phyloP scores from a whole-genome alignment of 2,888 invertebrate species.

The Lacanobia wlatinum region DNA sequence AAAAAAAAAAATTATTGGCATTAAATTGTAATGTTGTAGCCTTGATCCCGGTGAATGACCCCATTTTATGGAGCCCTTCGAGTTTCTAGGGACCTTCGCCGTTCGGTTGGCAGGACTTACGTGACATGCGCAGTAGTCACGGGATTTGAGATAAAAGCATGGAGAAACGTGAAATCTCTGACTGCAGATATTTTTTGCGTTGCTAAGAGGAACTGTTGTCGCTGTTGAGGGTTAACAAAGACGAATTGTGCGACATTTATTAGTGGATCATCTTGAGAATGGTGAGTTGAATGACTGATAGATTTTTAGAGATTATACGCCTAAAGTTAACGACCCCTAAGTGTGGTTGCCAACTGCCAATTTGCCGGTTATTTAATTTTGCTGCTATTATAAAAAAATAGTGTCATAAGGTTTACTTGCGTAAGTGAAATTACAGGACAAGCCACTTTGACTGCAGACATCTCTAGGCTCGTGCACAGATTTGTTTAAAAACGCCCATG shows the following conservation, averaged over 20 bases:
- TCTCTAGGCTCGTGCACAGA: no score
- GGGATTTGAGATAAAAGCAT: conserved; percentile 64
- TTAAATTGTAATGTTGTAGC: conserved; percentile 53
- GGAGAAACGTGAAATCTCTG: conserved; percentile 13
- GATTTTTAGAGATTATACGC: conserved; percentile 1
- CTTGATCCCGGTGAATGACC: conserved; percentile 73
- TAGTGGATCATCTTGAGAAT: background rate
- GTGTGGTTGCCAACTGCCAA: conserved; percentile 9
- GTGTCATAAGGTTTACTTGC: no score
- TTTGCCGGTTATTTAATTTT: background rate
- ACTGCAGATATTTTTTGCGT: conserved; percentile 29
- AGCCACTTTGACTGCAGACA: no score
- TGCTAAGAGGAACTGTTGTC: conserved; percentile 6
- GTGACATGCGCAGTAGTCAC: conserved; percentile 82
- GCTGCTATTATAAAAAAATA: background rate
- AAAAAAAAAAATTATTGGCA: conserved; percentile 59
- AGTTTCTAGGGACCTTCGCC: conserved; percentile 56
- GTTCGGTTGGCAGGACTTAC: conserved; percentile 63
- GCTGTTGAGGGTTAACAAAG: background rate
- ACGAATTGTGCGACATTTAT: background rate
- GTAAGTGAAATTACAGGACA: no score
- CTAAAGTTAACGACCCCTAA: conserved; percentile 22
- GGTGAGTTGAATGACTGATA: background rate
- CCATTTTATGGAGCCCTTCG: conserved; percentile 60
- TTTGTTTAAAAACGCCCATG: no score